Base-by-base conservation (phyloP, 1,140 invertebrate genomes). In the Gryllus bimaculatus region DNA sequence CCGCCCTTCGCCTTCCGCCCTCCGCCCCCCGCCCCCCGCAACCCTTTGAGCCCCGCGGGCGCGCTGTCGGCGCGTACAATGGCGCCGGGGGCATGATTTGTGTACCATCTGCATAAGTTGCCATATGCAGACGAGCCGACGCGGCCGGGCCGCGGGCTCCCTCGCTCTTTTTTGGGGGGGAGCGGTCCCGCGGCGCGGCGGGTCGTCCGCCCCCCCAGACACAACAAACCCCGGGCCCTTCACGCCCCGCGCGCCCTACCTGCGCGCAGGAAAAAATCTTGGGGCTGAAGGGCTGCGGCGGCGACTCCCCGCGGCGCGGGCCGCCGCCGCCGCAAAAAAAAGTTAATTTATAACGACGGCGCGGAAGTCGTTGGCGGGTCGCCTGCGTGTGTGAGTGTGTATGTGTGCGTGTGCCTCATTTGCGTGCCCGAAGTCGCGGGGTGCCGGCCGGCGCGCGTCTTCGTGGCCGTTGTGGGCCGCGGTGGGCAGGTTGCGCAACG, bases 331-430 rank as follows among this genome's bases (percentile, higher is more conserved):
- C 54, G 10, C 54, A 66, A 66, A 66, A 66, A 66, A 66, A 66
- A 66, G 54, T 66, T 66, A 66, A 66, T 66, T 66, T 66, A 66
- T 66, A 66, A 66, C 54, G 54, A 66, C 54, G 54, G 18, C 54
- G 54, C 54, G 54, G 54, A 66, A 66, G 54, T 66, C 54, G 54
- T 66, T 66, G 54, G 2, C 7, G 10, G 54, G 10, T 2, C 54
- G 18, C 54, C 54, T 18, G 54, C 54, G 10, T 7, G 10, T 3
- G 18, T 10, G 54, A 3, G 54, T 66, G 54, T 66, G 54, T 66
- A 7, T 18, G 54, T 10, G 10, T 66, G 54, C 1, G 54, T 39
- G 54, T 13, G 54, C 10, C 54, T 66, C 54, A 66, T 66, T 66
- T 66, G 54, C 54, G 54, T 66, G 54, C 26, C 26, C 26, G 26